Base-by-base conservation (phyloP, 2,888 invertebrate species). In the Clusia tigrina region DNA sequence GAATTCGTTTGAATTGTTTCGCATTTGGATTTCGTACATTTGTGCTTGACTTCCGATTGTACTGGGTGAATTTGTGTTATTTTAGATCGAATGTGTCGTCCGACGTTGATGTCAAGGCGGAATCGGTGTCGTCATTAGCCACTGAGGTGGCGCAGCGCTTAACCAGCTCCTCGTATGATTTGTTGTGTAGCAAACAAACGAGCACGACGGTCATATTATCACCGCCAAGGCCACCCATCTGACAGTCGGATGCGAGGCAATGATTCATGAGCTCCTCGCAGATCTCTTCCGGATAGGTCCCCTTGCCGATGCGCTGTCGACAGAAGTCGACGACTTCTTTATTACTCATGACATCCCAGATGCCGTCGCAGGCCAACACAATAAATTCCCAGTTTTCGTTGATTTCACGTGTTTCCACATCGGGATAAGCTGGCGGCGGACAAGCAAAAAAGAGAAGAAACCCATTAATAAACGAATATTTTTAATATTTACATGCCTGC, bases 181-280 rank as follows among this genome's bases (percentile, higher is more conserved):
- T 81, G 71, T 81, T 80, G 60, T 84, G 82, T 64, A 84, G 74
- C 62, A 96, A 89, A 78, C 94, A 93, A 61, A 97, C 89, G 42
- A 98, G 85, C 37, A 97, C 89, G 2, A 96, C 97, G 22, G 98
- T 98, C 98, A 99, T 99, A 85, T 99, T 99, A 85, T 99, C 98
- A 84, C 98, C 97, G 71, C 98, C 98, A 51, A 98, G 88, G 1
- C 98, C 98, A 52, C 95, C 96, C 89, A 98, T 96, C 77, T 95
- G 93, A 77, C 95, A 94, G 86, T 98, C 98, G 2, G 98, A 98
- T 1, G 98, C 97, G 60, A 99, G 87, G 83, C 99, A 99, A 67
- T 92, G 89, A 74, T 91, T 94, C 90, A 99, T 94, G 65, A 99
- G 86, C 71, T 95, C 93, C 84, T 99, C 98, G 84, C 98, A 99